Base-by-base conservation (phyloP, 2,113 vertebrate genomes). In the Vicugna pacos region DNA sequence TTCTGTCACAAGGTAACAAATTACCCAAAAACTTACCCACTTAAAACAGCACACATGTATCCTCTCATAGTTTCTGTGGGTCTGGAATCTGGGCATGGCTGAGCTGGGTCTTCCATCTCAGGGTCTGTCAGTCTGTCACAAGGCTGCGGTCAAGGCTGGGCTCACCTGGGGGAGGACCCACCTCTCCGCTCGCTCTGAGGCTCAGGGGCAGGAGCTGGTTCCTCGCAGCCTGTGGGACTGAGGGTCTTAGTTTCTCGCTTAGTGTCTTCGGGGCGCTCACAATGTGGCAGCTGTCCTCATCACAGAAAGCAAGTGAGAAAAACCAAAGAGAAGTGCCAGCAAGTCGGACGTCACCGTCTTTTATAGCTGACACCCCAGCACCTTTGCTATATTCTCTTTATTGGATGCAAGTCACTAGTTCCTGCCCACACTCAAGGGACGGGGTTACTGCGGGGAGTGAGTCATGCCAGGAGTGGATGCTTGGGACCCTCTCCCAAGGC, bases 91-190 rank as follows among this genome's bases (percentile, higher is more conserved):
- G 19, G 2, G 17, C 0, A 13, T 4, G 26, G 32, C 48, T n/a
- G 3, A 58, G 54, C 58, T 0, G 16, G 42, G 24, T 70, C 93
- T 20, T 30, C 1, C 26, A 26, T 28, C 28, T 2, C 58, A 48
- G n/a, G 11, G 24, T 26, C 35, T 35, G 20, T 81, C n/a, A 8
- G 24, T 26, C 35, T 35, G 14, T 81, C n/a, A 8, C 24, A 0
- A 50, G 76, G 35, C 70, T 52, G 60, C 24, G 3, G 46, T 62
- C n/a, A 19, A 20, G 46, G 35, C 58, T 20, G 54, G 64, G 67
- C 58, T n/a, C 10, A 0, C 0, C 35, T 0, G 0, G 12, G 38
- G 60, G 32, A 19, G 50, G n/a, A 2, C 56, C 62, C 20, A 8
- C 83, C 28, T 30, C 30, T 35, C 14, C 2, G 38, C 46, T 26